Percentiles rank a stretch among this genome's conserved stretches.
phyloP scores from a whole-genome alignment of 2,797 vertebrate genomes.

The Sebastolobus altivelis region DNA sequence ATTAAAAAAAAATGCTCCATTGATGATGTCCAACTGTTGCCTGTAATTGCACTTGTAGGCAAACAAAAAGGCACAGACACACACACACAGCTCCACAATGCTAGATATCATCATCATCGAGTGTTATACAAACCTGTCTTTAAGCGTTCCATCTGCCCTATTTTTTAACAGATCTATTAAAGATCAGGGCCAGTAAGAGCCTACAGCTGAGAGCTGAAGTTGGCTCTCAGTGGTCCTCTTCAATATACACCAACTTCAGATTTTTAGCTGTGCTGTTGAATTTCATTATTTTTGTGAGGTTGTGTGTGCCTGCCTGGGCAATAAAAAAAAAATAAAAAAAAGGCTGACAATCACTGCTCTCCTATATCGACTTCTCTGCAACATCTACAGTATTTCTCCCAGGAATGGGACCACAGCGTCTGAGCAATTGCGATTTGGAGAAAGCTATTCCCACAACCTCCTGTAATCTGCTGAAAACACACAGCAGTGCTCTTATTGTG shows the following conservation, averaged over 20 bases:
- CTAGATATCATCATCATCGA: not conserved
- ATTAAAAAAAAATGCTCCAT: not conserved
- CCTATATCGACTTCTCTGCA: not conserved
- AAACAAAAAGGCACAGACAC: not conserved
- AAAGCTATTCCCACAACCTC: constrained; percentile 36
- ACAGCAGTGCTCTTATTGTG: constrained; percentile 11
- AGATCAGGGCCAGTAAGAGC: constrained; percentile 43
- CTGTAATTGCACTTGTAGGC: constrained; percentile 20
- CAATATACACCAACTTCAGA: constrained; percentile 37
- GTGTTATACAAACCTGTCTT: constrained; percentile 34
- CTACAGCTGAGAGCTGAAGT: constrained; percentile 40
- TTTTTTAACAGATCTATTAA: constrained; percentile 41
- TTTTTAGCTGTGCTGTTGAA: constrained; percentile 38
- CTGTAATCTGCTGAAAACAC: constrained; percentile 23
- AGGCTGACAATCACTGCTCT: constrained; percentile 5
- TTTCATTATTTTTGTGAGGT: constrained; percentile 36
- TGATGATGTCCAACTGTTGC: constrained; percentile 1
- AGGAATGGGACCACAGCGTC: constrained; percentile 14
- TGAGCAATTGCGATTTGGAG: constrained; percentile 33
- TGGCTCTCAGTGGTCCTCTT: constrained; percentile 42
- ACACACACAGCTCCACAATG: not conserved
- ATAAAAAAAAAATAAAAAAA: constrained; percentile 12
- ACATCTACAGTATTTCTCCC: constrained; percentile 27
- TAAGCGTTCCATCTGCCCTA: constrained; percentile 26
- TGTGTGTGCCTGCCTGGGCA: constrained; percentile 1